Conservation (phyloP, 30 jellyfish, hydroid and myxozoan species). For the Aurelia coerulea region DNA sequence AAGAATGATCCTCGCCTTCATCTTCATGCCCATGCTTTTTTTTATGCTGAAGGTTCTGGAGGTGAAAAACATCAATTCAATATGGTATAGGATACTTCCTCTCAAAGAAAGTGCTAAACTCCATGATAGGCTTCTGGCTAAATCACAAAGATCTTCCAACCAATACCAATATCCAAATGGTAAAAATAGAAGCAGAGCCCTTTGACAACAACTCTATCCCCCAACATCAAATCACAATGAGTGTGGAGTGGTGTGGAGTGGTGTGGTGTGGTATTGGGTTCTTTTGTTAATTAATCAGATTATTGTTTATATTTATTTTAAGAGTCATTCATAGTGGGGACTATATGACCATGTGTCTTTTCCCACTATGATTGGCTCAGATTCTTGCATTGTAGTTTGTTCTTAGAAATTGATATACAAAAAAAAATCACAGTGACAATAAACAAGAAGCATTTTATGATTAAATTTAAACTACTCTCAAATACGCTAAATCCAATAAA, state of each 20-base stretch:
- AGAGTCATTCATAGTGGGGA: too few species aligned
- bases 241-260: too few species aligned
- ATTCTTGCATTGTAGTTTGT: too few species aligned
- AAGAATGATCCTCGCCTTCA: too few species aligned
- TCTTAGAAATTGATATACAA: too few species aligned
- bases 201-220: slow-evolving; percentile 25
- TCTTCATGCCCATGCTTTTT: background rate
- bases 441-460: slow-evolving; percentile 31
- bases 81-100: slow-evolving; percentile 1
- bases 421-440: background rate
- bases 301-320: too few species aligned
- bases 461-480: background rate
- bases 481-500: slow-evolving; percentile 21
- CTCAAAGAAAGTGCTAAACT: background rate
- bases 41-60: background rate
- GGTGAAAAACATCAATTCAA: background rate
- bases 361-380: too few species aligned
- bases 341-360: too few species aligned
- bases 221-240: slow-evolving; percentile 36
- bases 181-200: slow-evolving; percentile 5
- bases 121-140: slow-evolving; percentile 32
- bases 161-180: background rate
- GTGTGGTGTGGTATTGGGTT: too few species aligned
- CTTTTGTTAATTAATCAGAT: too few species aligned
- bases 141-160: slow-evolving; percentile 2